These are phyloP conservation scores for Caenorhabditis parvicauda DNA, from an alignment of 2,888 invertebrate species.

Conservation along the genomic window DNA sequence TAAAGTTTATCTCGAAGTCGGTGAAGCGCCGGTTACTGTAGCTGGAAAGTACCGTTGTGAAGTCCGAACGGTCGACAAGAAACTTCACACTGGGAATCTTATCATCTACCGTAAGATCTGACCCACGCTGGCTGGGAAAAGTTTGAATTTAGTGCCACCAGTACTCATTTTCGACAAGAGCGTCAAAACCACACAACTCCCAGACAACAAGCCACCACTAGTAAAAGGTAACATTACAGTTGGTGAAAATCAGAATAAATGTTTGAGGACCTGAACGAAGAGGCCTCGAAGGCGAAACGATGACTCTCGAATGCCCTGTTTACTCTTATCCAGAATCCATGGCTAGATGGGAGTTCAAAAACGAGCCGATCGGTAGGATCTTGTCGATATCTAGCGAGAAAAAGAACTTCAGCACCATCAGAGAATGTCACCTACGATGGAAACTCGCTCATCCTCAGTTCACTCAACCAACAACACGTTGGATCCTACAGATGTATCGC, in stretches of 20 bases:
- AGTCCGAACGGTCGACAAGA: conserved; percentile 32
- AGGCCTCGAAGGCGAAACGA: conserved; percentile 21
- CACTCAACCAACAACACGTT: conserved; percentile 11
- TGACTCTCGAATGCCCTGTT: conserved; percentile 31
- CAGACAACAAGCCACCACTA: conserved; percentile 17
- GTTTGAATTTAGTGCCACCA: conserved; percentile 26
- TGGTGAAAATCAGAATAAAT: background rate
- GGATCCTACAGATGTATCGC: conserved; percentile 35
- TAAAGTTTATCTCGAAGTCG: conserved; percentile 29
- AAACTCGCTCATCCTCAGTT: conserved; percentile 17
- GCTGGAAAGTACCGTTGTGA: conserved; percentile 40
- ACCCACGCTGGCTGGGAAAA: background rate
- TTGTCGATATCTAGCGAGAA: background rate
- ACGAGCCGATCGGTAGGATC: conserved; percentile 20
- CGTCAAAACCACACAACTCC: conserved; percentile 15
- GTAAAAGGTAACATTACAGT: conserved; percentile 5
- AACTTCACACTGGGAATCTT: conserved; percentile 31
- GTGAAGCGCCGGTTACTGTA: conserved; percentile 22
- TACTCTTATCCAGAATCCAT: conserved; percentile 28
- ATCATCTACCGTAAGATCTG: conserved; percentile 31
- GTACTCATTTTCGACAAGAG: conserved; percentile 27
- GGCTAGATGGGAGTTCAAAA: conserved; percentile 38
- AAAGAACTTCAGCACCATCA: conserved; percentile 8
- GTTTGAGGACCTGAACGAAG: conserved; percentile 12
- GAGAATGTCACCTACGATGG: conserved; percentile 20